Evolutionary conservation across 2,797 vertebrate genomes (phyloP).

Genomic region (Catostomus latipinnis): DNA sequence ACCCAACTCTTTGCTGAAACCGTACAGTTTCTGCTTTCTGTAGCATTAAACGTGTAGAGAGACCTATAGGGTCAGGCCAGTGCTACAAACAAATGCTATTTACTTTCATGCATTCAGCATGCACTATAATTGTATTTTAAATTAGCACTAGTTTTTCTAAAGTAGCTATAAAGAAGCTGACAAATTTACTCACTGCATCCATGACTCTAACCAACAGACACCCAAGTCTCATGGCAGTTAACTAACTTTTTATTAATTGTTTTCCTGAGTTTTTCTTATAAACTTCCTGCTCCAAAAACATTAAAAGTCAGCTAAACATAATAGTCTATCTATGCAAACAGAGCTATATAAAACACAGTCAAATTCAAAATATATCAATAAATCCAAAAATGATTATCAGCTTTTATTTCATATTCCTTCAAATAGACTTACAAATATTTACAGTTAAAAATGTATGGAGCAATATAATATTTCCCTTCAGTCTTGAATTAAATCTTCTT

Average conservation of each 20-base stretch:
- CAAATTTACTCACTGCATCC: neutral
- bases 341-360: no score
- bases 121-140: neutral
- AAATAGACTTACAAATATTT: no score
- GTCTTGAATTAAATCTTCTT: constrained; percentile 45
- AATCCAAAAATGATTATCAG: no score
- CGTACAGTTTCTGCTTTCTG: constrained; percentile 14
- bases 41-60: constrained; percentile 2
- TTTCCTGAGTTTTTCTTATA: neutral
- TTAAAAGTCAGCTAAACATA: no score
- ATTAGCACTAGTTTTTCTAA: neutral
- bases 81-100: constrained; percentile 3
- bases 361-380: no score
- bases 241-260: neutral
- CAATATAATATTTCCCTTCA: constrained; percentile 32
- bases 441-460: no score
- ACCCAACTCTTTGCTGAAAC: constrained; percentile 5
- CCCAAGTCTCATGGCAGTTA: neutral
- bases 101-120: constrained; percentile 26
- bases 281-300: no score
- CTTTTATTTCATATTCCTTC: no score
- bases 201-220: neutral
- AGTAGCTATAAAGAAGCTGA: neutral
- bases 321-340: no score
- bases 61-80: no score